These are phyloP conservation scores for Koerneria pararmatus DNA, from an alignment of 2,888 invertebrate species.

Conservation along the genomic window DNA sequence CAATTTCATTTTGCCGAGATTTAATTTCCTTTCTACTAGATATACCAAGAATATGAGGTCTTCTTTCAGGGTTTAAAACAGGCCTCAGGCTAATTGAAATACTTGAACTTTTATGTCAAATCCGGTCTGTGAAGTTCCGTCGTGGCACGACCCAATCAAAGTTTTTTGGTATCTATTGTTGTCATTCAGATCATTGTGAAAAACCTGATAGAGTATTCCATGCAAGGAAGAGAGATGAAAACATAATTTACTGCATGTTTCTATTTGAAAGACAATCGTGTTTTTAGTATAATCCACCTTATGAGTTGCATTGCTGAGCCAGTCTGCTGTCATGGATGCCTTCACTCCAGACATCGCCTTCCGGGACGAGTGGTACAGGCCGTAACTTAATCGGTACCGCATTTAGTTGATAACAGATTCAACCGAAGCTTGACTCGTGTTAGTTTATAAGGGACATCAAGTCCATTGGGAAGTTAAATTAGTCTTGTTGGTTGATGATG, in stretches of 20 bases:
- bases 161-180: not conserved
- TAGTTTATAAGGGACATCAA: not conserved
- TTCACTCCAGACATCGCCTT: constrained; percentile 57
- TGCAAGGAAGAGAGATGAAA: too few relatives aligned
- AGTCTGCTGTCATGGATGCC: constrained; percentile 50
- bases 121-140: too few relatives aligned
- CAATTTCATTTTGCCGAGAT: too few relatives aligned
- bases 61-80: too few relatives aligned
- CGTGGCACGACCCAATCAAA: not conserved
- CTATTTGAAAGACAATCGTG: constrained; percentile 11
- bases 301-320: constrained; percentile 47
- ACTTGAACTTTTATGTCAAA: too few relatives aligned
- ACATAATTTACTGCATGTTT: not conserved
- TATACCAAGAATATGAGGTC: too few relatives aligned
- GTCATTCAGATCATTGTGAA: too few relatives aligned
- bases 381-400: constrained; percentile 40
- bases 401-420: constrained; percentile 1
- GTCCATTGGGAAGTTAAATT: not conserved
- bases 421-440: not conserved
- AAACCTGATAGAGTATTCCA: too few relatives aligned
- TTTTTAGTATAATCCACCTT: constrained; percentile 23
- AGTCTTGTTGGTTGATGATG: too few relatives aligned
- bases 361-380: constrained; percentile 53
- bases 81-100: too few relatives aligned
- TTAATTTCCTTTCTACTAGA: too few relatives aligned